Conservation (phyloP, 2,888 invertebrate species). For the Shargacucullia verbasci region DNA sequence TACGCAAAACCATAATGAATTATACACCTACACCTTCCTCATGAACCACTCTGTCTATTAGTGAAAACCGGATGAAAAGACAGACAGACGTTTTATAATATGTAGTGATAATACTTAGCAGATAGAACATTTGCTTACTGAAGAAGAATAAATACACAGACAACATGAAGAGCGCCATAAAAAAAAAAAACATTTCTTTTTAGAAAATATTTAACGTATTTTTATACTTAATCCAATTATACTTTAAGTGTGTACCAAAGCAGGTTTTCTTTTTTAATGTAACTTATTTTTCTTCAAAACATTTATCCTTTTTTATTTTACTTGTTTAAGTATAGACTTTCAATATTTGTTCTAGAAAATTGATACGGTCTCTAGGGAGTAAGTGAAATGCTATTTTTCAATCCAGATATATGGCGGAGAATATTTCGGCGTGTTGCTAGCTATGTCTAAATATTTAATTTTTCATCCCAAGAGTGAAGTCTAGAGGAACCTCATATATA, state of each 20-base stretch:
- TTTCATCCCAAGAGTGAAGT: conserved; percentile 28
- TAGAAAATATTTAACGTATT: neutral
- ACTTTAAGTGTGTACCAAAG: neutral
- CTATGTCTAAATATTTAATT: conserved; percentile 41
- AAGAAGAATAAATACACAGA: too few species aligned
- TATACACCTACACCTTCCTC: too few species aligned
- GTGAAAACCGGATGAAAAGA: too few species aligned
- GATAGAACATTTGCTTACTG: too few species aligned
- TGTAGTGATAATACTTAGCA: too few species aligned
- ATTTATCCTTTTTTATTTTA: neutral
- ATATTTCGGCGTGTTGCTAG: conserved; percentile 5
- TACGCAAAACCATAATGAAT: too few species aligned
- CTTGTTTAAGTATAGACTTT: neutral
- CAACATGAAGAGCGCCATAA: too few species aligned
- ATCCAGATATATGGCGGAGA: conserved; percentile 15
- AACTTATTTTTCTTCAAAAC: neutral
- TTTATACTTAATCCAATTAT: conserved; percentile 8
- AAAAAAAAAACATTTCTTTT: too few species aligned
- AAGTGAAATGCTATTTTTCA: conserved; percentile 23
- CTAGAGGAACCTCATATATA: conserved; percentile 20
- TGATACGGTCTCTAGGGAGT: conserved; percentile 16
- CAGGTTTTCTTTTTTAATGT: neutral
- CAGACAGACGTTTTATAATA: too few species aligned
- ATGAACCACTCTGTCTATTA: too few species aligned
- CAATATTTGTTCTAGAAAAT: conserved; percentile 37